These are phyloP conservation scores for Luffia ferchaultella DNA, from an alignment of 2,888 invertebrate genomes.

Conservation along the genomic window DNA sequence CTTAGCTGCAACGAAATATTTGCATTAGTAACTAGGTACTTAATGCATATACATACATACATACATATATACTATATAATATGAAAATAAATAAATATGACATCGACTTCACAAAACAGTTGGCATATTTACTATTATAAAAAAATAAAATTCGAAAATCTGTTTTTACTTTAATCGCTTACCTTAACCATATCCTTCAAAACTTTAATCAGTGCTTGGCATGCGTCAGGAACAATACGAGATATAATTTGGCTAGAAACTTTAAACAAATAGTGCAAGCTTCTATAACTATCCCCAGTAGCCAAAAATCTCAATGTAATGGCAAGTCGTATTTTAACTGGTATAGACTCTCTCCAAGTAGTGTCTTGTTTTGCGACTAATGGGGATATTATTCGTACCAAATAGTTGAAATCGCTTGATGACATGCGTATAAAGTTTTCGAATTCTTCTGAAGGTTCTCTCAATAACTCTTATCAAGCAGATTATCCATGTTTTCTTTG, in stretches of 20 bases:
- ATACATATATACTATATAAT: no score
- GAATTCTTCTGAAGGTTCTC: not conserved
- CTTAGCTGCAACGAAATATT: no score
- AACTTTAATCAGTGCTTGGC: slow-evolving; percentile 3
- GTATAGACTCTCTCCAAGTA: slow-evolving; percentile 5
- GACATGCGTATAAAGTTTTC: not conserved
- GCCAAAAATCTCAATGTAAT: slow-evolving; percentile 10
- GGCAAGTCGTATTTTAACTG: slow-evolving; percentile 8
- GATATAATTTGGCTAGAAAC: slow-evolving; percentile 7
- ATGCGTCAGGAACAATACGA: slow-evolving; percentile 9
- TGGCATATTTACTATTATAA: no score
- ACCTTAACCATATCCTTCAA: slow-evolving; percentile 1
- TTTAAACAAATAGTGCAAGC: slow-evolving; percentile 7
- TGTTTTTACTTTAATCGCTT: not conserved
- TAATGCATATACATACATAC: no score
- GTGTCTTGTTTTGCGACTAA: slow-evolving; percentile 9
- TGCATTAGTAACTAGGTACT: no score
- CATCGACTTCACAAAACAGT: no score
- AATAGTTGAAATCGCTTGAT: not conserved
- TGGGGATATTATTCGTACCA: not conserved
- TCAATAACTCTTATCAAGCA: not conserved
- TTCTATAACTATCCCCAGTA: slow-evolving; percentile 9
- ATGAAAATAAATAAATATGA: no score
- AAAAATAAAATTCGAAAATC: no score
- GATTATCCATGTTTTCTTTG: not conserved